Evolutionary conservation across 2,797 vertebrate species (phyloP).

Genomic region (Smutsia temminckii): DNA sequence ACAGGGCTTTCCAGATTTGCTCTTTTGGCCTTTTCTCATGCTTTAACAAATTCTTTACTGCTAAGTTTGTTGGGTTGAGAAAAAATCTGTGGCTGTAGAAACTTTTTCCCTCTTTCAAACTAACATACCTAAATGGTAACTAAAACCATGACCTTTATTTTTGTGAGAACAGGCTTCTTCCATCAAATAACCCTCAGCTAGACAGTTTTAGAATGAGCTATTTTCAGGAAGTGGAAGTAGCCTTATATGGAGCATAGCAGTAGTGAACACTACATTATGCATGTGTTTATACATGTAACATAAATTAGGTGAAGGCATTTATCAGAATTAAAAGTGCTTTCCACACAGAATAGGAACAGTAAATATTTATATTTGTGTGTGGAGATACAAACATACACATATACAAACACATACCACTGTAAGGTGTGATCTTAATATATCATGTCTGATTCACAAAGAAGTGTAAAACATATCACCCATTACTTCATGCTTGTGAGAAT

Average conservation of each 20-base stretch:
- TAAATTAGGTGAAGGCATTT: background rate
- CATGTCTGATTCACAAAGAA: background rate
- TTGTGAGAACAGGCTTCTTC: conserved; percentile 29
- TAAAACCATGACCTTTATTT: conserved; percentile 61
- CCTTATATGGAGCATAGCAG: background rate
- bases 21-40: background rate
- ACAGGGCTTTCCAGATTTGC: background rate
- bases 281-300: background rate
- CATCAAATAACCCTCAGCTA: background rate
- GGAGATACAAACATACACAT: background rate
- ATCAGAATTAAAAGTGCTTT: conserved; percentile 30
- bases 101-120: background rate
- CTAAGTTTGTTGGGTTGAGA: background rate
- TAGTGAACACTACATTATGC: background rate
- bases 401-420: background rate
- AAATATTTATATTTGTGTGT: background rate
- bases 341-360: background rate
- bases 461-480: background rate
- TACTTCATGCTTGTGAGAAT: background rate
- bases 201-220: background rate
- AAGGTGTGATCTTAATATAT: background rate
- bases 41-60: background rate
- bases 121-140: conserved; percentile 27
- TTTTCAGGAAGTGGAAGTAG: conserved; percentile 22
- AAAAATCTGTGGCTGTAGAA: background rate